A percentile compares a stretch with the other conserved stretches of the same genome.
Conservation (phyloP, 2,797 vertebrate species). For the Scomberomorus guttatus region DNA sequence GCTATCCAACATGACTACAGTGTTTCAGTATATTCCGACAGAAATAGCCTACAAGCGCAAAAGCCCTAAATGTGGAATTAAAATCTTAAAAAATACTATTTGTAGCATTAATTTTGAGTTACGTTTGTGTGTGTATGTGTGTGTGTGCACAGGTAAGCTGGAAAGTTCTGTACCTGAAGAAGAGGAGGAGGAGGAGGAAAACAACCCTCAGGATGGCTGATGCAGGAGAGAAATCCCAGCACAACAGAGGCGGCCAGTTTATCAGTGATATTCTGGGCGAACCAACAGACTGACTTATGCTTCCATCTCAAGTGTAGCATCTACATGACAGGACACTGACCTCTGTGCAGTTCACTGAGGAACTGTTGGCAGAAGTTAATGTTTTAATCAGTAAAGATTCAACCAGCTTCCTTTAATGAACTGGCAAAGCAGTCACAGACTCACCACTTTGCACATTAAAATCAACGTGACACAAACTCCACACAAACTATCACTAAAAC, state of each 20-base stretch:
- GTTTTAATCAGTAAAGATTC: constrained; percentile 6
- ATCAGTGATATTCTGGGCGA: constrained; percentile 12
- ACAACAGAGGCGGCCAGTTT: not conserved
- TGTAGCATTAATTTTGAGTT: not conserved
- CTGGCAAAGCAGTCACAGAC: not conserved
- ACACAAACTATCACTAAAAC: not conserved
- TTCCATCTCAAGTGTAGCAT: not conserved
- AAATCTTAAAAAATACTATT: not conserved
- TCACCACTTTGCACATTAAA: not conserved
- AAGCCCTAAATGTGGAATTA: too few species aligned
- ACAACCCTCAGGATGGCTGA: constrained; percentile 43
- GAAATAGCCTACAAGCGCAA: too few species aligned
- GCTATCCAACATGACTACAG: not conserved
- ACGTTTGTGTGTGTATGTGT: not conserved
- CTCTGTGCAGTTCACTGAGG: not conserved
- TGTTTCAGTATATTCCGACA: not conserved
- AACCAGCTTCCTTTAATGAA: not conserved
- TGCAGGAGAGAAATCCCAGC: not conserved
- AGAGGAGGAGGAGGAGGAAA: constrained; percentile 69
- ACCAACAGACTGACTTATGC: not conserved
- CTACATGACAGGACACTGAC: not conserved
- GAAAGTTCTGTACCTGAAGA: constrained; percentile 70
- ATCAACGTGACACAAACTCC: not conserved
- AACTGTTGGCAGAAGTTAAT: not conserved
- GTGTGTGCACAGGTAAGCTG: constrained; percentile 65